phyloP scores from a whole-genome alignment of 2,888 invertebrate species.

The Cephus nigrinus region DNA sequence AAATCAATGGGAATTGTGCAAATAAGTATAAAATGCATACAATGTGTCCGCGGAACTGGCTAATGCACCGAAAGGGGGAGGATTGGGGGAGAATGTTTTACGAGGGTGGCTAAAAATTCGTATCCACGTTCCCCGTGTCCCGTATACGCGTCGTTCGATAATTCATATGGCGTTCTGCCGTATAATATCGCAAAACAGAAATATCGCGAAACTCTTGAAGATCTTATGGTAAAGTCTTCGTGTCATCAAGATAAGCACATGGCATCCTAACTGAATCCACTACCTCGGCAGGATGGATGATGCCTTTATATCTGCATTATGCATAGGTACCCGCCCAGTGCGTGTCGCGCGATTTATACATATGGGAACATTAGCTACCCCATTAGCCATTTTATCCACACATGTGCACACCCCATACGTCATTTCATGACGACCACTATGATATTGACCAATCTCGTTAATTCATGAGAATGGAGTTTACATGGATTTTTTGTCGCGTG shows the following conservation, averaged over 20 bases:
- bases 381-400: slow-evolving; percentile 60
- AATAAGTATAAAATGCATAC: slow-evolving; percentile 65
- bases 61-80: slow-evolving; percentile 45
- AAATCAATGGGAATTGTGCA: slow-evolving; percentile 63
- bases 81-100: background rate
- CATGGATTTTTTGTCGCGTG: background rate
- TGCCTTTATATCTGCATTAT: slow-evolving; percentile 51
- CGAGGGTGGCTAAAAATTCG: background rate
- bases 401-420: slow-evolving; percentile 27
- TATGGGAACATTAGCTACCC: slow-evolving; percentile 61
- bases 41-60: slow-evolving; percentile 62
- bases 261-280: background rate
- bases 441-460: background rate
- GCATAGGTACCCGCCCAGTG: slow-evolving; percentile 55
- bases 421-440: slow-evolving; percentile 15
- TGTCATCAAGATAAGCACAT: slow-evolving; percentile 24
- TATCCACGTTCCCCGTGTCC: background rate
- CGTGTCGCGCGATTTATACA: slow-evolving; percentile 54
- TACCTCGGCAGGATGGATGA: slow-evolving; percentile 39
- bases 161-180: background rate
- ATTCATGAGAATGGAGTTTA: background rate
- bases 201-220: background rate
- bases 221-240: slow-evolving; percentile 11
- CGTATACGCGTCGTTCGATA: background rate
- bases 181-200: background rate